Conservation (phyloP, 2,888 invertebrate genomes). For the Sesia apiformis region DNA sequence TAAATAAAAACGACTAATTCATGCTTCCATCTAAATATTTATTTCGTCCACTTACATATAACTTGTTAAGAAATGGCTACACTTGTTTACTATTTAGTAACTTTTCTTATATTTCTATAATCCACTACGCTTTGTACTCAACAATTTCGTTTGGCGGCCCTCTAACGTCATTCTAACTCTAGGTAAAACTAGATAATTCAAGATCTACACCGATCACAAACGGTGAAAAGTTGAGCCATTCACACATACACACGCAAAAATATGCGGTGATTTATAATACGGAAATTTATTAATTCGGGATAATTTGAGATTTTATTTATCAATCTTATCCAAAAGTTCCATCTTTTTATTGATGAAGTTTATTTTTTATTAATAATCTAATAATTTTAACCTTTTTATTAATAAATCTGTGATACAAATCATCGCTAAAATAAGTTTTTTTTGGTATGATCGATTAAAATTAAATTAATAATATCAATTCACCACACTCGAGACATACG, state of each 20-base stretch:
- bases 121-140: constrained; percentile 61
- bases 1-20: too few relatives aligned
- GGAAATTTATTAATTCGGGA: too few relatives aligned
- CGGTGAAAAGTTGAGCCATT: constrained; percentile 7
- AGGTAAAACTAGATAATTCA: background rate
- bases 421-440: constrained; percentile 13
- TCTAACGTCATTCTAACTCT: constrained; percentile 2
- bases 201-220: constrained; percentile 6
- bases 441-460: constrained; percentile 46
- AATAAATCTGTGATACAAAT: too few relatives aligned
- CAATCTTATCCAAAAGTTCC: too few relatives aligned
- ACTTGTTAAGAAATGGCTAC: constrained; percentile 45
- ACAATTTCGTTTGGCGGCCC: constrained; percentile 49
- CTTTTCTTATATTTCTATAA: constrained; percentile 20
- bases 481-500: constrained; percentile 28
- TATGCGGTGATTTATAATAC: too few relatives aligned
- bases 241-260: background rate
- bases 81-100: constrained; percentile 27
- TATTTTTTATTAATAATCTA: too few relatives aligned
- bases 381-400: too few relatives aligned
- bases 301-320: too few relatives aligned
- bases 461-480: constrained; percentile 17
- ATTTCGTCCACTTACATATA: constrained; percentile 50
- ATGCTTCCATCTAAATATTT: constrained; percentile 56
- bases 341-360: too few relatives aligned